phyloP scores from a whole-genome alignment of 2,113 vertebrate genomes.

The Trichomycterus rosablanca region DNA sequence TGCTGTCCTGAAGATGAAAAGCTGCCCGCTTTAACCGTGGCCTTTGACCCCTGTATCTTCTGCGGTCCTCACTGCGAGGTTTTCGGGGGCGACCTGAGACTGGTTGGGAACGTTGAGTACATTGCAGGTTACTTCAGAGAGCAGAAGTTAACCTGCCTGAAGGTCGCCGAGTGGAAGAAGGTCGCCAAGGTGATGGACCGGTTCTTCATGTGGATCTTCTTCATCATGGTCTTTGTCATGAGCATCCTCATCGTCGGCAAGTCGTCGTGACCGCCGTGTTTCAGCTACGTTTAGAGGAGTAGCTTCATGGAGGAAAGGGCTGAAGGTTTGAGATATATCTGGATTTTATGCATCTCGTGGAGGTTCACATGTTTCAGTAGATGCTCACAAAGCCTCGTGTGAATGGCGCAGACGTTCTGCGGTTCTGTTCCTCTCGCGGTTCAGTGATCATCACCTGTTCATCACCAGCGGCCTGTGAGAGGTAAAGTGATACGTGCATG shows the following conservation, averaged over 20 bases:
- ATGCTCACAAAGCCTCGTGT: no score
- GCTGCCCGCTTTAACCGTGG: constrained; percentile 29
- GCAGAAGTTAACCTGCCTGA: constrained; percentile 82
- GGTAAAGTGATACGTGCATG: no score
- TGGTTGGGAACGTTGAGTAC: constrained; percentile 84
- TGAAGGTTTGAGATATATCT: no score
- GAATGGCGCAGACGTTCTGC: no score
- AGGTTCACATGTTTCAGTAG: no score
- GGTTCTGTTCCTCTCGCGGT: no score
- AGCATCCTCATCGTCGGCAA: constrained; percentile 88
- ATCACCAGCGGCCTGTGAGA: no score
- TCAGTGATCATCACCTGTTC: no score
- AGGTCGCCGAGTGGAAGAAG: constrained; percentile 94
- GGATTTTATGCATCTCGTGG: no score
- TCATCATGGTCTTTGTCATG: constrained; percentile 96
- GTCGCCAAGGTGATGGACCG: constrained; percentile 97
- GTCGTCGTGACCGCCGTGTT: constrained; percentile 61
- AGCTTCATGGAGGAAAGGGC: no score
- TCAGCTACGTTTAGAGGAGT: no score
- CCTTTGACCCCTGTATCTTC: constrained; percentile 72
- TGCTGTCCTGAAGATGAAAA: constrained; percentile 45
- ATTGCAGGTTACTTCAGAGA: constrained; percentile 89
- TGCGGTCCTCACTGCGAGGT: constrained; percentile 44
- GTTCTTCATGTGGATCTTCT: constrained; percentile 99
- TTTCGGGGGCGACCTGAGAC: constrained; percentile 49